A percentile compares a stretch with the other conserved stretches of the same genome.
Conservation (phyloP, 2,888 invertebrate species). For the Serripes groenlandicus region DNA sequence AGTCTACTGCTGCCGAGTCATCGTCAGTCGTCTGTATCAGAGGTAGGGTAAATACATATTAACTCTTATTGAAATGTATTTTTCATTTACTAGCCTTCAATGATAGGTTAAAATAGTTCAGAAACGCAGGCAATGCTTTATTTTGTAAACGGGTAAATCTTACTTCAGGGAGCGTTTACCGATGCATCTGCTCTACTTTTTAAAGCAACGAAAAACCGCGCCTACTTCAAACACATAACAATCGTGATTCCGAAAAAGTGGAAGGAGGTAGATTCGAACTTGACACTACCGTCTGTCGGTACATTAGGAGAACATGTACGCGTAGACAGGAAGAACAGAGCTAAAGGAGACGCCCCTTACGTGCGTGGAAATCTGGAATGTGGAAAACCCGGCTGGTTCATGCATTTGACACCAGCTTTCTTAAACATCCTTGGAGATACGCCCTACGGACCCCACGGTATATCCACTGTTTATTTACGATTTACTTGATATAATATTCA, state of each 20-base stretch:
- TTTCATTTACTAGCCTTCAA: too few relatives aligned
- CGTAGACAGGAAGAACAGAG: neutral
- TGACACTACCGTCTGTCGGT: neutral
- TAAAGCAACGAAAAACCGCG: constrained; percentile 88
- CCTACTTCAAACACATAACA: constrained; percentile 88
- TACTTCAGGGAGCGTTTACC: constrained; percentile 88
- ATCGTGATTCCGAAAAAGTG: constrained; percentile 89
- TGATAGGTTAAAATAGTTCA: too few relatives aligned
- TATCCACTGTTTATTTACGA: too few relatives aligned
- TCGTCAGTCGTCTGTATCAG: too few relatives aligned
- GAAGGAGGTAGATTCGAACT: constrained; percentile 81
- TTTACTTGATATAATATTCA: too few relatives aligned
- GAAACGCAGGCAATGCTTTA: too few relatives aligned
- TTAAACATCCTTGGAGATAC: neutral
- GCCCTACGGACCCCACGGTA: too few relatives aligned
- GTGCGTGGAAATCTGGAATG: neutral
- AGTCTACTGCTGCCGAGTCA: too few relatives aligned
- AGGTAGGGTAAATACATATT: too few relatives aligned
- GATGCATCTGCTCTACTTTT: constrained; percentile 89
- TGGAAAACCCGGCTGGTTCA: neutral
- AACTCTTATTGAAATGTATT: too few relatives aligned
- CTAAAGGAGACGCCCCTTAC: neutral
- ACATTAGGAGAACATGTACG: neutral
- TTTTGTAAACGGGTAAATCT: too few relatives aligned
- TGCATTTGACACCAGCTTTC: neutral